These are phyloP conservation scores for Takifugu bimaculatus DNA, from an alignment of 2,113 vertebrate genomes.

Conservation along the genomic window DNA sequence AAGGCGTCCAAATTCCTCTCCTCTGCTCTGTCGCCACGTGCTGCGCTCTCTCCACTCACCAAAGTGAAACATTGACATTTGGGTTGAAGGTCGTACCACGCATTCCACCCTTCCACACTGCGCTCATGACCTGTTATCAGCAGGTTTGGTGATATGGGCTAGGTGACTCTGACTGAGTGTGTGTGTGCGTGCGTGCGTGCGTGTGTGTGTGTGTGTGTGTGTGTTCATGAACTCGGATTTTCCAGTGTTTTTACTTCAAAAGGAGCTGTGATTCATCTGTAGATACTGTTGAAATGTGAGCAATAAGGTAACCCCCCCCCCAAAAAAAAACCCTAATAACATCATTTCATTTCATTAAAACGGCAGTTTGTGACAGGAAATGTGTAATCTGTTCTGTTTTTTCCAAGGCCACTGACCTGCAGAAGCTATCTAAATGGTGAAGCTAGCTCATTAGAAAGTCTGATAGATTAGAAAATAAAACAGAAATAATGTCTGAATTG, in stretches of 20 bases:
- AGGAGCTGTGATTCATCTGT: conserved; percentile 41
- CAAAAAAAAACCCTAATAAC: conserved; percentile 2
- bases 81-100: conserved; percentile 69
- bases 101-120: conserved; percentile 63
- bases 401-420: background rate
- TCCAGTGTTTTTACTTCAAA: conserved; percentile 35
- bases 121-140: conserved; percentile 60
- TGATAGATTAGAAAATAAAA: background rate
- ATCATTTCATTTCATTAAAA: too few species aligned
- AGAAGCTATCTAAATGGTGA: background rate
- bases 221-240: conserved; percentile 2
- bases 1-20: conserved; percentile 60
- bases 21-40: conserved; percentile 18
- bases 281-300: conserved; percentile 48
- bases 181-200: conserved; percentile 1
- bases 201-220: background rate
- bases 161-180: conserved; percentile 43
- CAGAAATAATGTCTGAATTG: background rate
- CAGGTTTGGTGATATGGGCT: conserved; percentile 33
- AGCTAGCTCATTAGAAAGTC: background rate
- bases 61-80: conserved; percentile 68
- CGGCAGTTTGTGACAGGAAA: background rate
- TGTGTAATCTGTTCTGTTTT: background rate
- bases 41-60: conserved; percentile 29
- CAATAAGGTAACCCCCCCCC: background rate